Conservation (phyloP, 92 coral and sea anemone genomes). For the Actinernus sp. region DNA sequence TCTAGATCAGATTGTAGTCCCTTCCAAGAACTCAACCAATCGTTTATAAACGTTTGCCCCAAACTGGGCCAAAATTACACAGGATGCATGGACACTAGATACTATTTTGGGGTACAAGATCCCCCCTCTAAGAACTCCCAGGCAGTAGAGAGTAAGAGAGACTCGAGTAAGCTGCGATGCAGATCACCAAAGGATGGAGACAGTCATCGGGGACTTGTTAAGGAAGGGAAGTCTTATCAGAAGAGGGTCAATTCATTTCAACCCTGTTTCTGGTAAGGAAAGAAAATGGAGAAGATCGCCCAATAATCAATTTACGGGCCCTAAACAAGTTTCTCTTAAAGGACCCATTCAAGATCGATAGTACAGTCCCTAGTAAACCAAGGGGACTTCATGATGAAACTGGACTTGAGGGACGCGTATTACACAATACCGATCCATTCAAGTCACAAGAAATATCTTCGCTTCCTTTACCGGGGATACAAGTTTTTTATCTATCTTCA, state of each 20-base stretch:
- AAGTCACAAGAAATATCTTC: constrained; percentile 11
- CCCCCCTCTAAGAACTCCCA: neutral
- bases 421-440: constrained; percentile 18
- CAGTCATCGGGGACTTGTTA: no score
- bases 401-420: constrained; percentile 40
- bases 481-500: constrained; percentile 21
- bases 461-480: constrained; percentile 17
- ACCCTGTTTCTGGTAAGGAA: constrained; percentile 38
- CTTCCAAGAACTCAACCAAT: no score
- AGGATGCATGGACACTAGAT: constrained; percentile 3
- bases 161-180: no score
- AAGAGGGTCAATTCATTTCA: no score
- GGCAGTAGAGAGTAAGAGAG: constrained; percentile 2
- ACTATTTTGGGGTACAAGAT: constrained; percentile 4
- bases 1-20: no score
- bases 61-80: constrained; percentile 8
- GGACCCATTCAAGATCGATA: constrained; percentile 38
- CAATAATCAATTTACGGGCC: constrained; percentile 31
- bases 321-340: constrained; percentile 18
- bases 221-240: no score
- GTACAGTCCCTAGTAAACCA: constrained; percentile 13
- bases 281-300: constrained; percentile 40
- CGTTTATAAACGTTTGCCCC: no score
- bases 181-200: neutral
- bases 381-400: constrained; percentile 38